These are phyloP conservation scores for Dendrocincla tyrannina DNA, from an alignment of 2,797 vertebrate genomes.

Conservation along the genomic window DNA sequence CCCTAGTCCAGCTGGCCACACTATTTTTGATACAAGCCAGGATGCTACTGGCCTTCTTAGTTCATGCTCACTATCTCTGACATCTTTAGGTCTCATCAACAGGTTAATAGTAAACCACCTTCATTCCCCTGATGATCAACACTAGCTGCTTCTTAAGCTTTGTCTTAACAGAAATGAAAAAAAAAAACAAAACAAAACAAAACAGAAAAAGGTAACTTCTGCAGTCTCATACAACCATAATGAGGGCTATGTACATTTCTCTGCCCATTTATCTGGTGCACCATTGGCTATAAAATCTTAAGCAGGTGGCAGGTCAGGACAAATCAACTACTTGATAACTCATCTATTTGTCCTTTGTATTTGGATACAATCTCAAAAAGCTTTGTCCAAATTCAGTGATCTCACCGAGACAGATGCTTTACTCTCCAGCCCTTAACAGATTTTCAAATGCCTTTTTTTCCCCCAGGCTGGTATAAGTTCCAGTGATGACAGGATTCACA, in stretches of 20 bases:
- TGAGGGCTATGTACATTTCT: background rate
- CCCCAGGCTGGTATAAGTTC: background rate
- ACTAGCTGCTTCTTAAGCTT: background rate
- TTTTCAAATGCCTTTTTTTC: background rate
- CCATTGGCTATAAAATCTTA: background rate
- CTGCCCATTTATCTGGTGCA: background rate
- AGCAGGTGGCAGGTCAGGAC: background rate
- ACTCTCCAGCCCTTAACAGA: background rate
- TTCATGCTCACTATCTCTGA: background rate
- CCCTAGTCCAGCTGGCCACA: background rate
- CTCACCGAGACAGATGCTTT: background rate
- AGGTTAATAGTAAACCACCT: background rate
- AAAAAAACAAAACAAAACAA: background rate
- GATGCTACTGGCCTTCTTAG: background rate
- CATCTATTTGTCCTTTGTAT: background rate
- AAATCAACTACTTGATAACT: background rate
- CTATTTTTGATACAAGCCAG: background rate
- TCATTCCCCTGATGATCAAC: background rate
- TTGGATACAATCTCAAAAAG: background rate
- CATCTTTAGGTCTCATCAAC: background rate
- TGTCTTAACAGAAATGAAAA: fast-evolving
- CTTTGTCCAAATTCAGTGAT: background rate
- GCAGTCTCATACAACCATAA: background rate
- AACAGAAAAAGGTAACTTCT: background rate
- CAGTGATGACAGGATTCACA: background rate